phyloP scores from a whole-genome alignment of 2,113 vertebrate genomes.

The Pelecanus crispus region DNA sequence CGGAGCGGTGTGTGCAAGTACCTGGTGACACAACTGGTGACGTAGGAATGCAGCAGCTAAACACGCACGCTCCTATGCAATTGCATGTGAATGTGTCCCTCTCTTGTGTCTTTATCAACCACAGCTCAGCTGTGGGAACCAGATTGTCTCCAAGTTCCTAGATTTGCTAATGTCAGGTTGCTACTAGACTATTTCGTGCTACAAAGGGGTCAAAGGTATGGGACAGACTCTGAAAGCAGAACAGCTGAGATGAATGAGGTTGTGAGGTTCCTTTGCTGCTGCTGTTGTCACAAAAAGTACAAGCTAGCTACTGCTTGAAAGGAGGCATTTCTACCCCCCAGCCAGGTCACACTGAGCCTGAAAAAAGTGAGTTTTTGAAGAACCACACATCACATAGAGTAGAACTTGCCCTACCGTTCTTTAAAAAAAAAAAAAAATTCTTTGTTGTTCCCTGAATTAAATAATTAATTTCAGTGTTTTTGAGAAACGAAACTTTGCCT shows the following conservation, averaged over 20 bases:
- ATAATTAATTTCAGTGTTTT: background rate
- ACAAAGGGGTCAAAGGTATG: background rate
- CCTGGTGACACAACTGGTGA: background rate
- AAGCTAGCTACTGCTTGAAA: background rate
- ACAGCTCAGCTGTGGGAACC: background rate
- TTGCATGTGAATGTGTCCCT: rapidly evolving
- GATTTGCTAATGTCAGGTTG: background rate
- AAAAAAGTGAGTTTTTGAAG: background rate
- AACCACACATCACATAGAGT: background rate
- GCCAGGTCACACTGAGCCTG: background rate
- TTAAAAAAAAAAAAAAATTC: background rate
- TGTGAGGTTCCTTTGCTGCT: background rate
- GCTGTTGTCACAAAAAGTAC: background rate
- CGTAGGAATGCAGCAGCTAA: background rate
- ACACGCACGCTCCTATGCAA: rapidly evolving
- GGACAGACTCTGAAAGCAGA: background rate
- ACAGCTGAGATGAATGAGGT: background rate
- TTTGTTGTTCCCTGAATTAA: background rate
- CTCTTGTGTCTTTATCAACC: background rate
- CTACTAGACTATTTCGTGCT: background rate
- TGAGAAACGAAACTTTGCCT: background rate
- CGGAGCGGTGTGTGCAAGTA: rapidly evolving
- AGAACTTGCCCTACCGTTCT: background rate
- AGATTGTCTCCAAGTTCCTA: background rate
- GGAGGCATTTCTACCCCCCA: background rate